Conservation (phyloP, 2,888 invertebrate genomes). For the Pachymerium ferrugineum region DNA sequence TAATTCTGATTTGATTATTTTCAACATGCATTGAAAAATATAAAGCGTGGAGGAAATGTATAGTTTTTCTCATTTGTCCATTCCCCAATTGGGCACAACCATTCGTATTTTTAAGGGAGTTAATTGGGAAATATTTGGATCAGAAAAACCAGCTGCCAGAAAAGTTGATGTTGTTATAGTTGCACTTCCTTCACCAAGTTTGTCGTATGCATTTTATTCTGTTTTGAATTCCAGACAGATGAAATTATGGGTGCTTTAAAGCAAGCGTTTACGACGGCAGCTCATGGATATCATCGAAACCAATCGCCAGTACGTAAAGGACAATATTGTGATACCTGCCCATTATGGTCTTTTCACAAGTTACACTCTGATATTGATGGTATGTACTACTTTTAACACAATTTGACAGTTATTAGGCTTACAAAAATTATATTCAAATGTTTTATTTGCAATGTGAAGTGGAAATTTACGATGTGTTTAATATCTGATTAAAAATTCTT, state of each 20-base stretch:
- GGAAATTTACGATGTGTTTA: neutral
- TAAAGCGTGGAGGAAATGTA: neutral
- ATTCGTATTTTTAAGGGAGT: neutral
- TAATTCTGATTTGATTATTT: no score
- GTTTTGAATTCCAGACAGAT: conserved; percentile 52
- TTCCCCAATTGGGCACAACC: neutral
- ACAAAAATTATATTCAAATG: no score
- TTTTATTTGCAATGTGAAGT: no score
- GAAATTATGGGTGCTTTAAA: conserved; percentile 58
- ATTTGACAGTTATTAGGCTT: neutral
- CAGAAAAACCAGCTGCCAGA: neutral
- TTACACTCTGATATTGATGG: conserved; percentile 79
- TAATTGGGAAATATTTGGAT: neutral
- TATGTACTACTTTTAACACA: conserved; percentile 42
- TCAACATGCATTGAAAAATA: neutral
- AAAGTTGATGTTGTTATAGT: neutral
- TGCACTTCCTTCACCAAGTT: no score
- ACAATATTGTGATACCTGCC: conserved; percentile 85
- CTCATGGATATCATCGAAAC: conserved; percentile 33
- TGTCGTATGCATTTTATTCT: no score
- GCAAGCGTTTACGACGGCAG: conserved; percentile 56
- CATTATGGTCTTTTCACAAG: conserved; percentile 90
- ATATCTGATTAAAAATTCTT: neutral
- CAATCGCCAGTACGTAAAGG: conserved; percentile 48
- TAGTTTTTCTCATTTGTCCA: neutral